Conservation (phyloP, 2,888 invertebrate species). For the Scaptomyza polygonia region DNA sequence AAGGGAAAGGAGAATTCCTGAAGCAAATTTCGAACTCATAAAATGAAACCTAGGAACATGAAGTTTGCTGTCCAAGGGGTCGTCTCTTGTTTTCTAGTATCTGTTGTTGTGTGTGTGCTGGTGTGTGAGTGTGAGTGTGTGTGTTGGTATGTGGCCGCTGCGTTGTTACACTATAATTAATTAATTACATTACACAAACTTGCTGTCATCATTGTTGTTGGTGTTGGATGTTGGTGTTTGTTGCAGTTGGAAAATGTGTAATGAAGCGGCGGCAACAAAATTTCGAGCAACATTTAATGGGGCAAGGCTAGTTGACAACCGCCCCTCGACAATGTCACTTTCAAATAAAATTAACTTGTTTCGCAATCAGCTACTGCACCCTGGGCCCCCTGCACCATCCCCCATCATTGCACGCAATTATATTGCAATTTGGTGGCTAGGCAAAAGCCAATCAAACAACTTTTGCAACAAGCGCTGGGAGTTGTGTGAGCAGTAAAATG, state of each 20-base stretch:
- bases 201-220: conserved; percentile 68
- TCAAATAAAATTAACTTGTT: conserved; percentile 74
- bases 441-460: conserved; percentile 78
- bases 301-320: conserved; percentile 42
- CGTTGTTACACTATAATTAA: conserved; percentile 77
- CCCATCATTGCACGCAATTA: conserved; percentile 62
- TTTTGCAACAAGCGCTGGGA: conserved; percentile 57
- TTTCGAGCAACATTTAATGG: conserved; percentile 22
- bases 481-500: conserved; percentile 54
- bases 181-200: conserved; percentile 80
- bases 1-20: neutral
- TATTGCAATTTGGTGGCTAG: conserved; percentile 77
- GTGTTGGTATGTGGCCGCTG: conserved; percentile 43
- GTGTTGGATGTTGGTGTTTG: conserved; percentile 19
- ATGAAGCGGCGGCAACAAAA: conserved; percentile 36
- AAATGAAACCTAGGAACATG: conserved; percentile 41
- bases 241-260: conserved; percentile 47
- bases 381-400: conserved; percentile 2
- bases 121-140: neutral
- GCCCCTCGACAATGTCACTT: conserved; percentile 63
- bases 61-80: conserved; percentile 31
- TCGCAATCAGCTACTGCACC: conserved; percentile 64
- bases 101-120: conserved; percentile 2
- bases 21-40: conserved; percentile 52
- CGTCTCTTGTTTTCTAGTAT: conserved; percentile 20